Base-by-base conservation (phyloP, 2,113 vertebrate species). In the Bagarius yarrelli region DNA sequence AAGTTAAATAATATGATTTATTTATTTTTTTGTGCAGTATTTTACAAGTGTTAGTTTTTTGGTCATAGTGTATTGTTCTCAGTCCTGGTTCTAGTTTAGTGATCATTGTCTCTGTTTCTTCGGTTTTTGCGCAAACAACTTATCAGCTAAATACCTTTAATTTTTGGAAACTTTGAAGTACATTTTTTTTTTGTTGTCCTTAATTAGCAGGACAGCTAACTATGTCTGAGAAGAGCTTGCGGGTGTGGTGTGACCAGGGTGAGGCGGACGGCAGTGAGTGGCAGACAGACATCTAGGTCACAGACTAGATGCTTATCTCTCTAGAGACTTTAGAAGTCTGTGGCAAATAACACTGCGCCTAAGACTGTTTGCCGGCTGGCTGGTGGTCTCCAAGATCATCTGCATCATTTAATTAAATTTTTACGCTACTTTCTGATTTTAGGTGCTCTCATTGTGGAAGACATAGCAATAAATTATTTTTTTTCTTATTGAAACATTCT, bases 281-380 rank as follows among this genome's bases (percentile, higher is more conserved):
- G 73, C 84, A 86, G 84, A 89, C 88, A 87, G 85, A 88, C 88
- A 88, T 88, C 77, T 87, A 88, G 88, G 88, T 89, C 87, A 89
- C 85, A 88, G 88, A 81, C 84, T 86, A 83, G 84, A 85, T 89
- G 83, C 85, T 78, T 81, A 55, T 71, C 71, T 79, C 79, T 78
- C 63, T 16, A 52, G 81, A 83, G 76, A 79, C 23, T 16, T 59
- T 30, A n/a, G 69, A 66, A 79, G 82, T 66, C 80, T 61, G 71
- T 27, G 74, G 23, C 76, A 75, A 73, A 47, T 66, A n/a, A 16
- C 34, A 82, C 64, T 84, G 47, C 27, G 66, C 79, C 30, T 78
- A 67, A 75, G 69, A 55, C 67, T 52, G 53, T 74, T 81, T 59
- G 25, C 81, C 55, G 83, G 4, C 70, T 66, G 53, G 40, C 75